phyloP scores from a whole-genome alignment of 1,140 invertebrate species.

The Nylanderia fulva region DNA sequence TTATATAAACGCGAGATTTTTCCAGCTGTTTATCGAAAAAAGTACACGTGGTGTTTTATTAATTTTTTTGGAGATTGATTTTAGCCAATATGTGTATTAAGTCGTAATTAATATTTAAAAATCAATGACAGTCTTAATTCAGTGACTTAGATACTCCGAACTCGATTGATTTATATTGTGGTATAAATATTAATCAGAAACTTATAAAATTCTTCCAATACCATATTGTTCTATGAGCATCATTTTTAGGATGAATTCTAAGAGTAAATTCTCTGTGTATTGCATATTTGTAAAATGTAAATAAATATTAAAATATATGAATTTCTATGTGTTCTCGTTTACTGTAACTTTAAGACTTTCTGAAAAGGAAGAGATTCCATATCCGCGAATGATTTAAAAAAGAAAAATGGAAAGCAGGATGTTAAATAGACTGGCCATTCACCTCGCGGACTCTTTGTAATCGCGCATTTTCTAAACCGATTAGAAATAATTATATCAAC shows the following conservation, averaged over 20 bases:
- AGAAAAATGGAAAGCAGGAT: constrained; percentile 41
- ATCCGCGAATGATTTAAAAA: constrained; percentile 37
- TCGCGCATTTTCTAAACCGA: constrained; percentile 72
- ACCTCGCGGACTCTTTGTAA: constrained; percentile 13
- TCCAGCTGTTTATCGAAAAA: not conserved
- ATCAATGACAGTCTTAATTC: not conserved
- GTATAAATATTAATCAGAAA: no score
- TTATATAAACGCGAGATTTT: not conserved
- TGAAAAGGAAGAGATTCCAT: not conserved
- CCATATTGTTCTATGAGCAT: no score
- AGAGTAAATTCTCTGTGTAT: no score
- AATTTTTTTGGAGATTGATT: constrained; percentile 1
- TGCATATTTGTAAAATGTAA: not conserved
- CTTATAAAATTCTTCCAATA: no score
- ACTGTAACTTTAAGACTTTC: not conserved
- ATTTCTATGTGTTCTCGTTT: not conserved
- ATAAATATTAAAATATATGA: no score
- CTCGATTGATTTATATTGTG: no score
- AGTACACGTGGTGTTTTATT: not conserved
- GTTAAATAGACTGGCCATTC: constrained; percentile 37
- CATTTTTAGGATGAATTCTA: no score
- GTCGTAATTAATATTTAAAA: not conserved
- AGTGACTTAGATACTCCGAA: not conserved
- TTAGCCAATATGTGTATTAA: not conserved
- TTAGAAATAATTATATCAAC: constrained; percentile 69